Evolutionary conservation across 2,797 vertebrate genomes (phyloP), one percentile per base, ranked within the genome.

Genomic region (Coranthus polyacanthus): DNA sequence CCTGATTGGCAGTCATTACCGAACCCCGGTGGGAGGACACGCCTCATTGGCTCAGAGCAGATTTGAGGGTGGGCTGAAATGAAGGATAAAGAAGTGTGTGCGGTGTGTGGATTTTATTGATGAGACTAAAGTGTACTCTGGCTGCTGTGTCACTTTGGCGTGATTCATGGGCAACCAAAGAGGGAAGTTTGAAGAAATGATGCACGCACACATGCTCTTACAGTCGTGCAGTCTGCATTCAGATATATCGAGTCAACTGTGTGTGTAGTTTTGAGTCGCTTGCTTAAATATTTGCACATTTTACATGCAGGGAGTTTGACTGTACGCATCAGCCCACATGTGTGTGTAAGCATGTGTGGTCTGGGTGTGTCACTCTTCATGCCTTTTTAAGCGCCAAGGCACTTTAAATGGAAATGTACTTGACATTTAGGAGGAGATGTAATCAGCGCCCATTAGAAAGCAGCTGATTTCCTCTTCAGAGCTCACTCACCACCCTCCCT

Each of bases 401-500:
- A 94, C 94, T 96, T 94, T 96, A 96, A 96, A 97, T 96, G 96
- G 94, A 97, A 97, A 97, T 96, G 93, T 91, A 93, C 94, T 96
- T 96, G 95, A 96, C 95, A 93, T 96, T 96, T 96, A 95, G 94
- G 92, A 95, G 92, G 93, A 93, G 91, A 92, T 95, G 90, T 95
- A 95, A 96, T 97, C 95, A 96, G 95, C 82, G 72, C 91, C 82
- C 91, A 94, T 96, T 96, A 95, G 92, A 94, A 95, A 95, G 94
- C 95, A 93, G 92, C 88, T 95, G 94, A 95, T 95, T 92, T 92
- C 89, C 90, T 84, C 89, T 92, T 79, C 78, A 87, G 72, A 80
- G 63, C 70, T 77, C 61, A 63, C 79, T 74, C 69, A 41, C 36
- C 20, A n/a, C 68, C 64, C 55, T 57, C 70, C 57, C 41, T 49